Evolutionary conservation across 1,140 invertebrate species (phyloP), one percentile per base, ranked within the genome.

Genomic region (Brachionus angularis): DNA sequence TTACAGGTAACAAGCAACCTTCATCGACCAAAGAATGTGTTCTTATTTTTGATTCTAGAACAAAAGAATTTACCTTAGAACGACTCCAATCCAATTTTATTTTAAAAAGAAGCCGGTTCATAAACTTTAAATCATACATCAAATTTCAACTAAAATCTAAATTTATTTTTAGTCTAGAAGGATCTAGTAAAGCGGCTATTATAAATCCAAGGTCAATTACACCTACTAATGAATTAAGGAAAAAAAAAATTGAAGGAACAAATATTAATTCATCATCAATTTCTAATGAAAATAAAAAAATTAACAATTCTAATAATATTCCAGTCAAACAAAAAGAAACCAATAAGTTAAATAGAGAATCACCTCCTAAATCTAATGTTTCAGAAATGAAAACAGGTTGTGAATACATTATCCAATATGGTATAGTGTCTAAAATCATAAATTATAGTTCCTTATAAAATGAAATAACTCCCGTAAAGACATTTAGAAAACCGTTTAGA

Each of bases 1-100:
- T 67, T 23, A 67, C 62, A 31, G 62, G 62, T 18, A 67, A 67
- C 21, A 67, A 67, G n/a, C 62, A 67, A 31, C 39, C 39, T n/a
- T 29, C 42, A 21, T 67, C 62, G 18, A 67, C 42, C 5, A 67
- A 67, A 47, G 62, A 67, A 36, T 67, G 62, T 29, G 62, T 67
- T 14, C 25, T 67, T 12, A 67, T 67, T 12, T 67, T 33, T 16
- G 62, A 67, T 25, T 47, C 62, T 16, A 29, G 62, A 47, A 67
- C 23, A 18, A 33, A 33, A 7, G 62, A 67, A 5, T 67, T 67
- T 31, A 67, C 62, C 29, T 34, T 67, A 33, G 62, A 67, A 23
- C 62, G 62, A 12, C 16, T 67, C 1, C 62, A 67, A 12, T 67
- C 62, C 7, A 67, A 67, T 46, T 67, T 67, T 34, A 67, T 67